Percentiles rank a stretch among this genome's conserved stretches.
These are phyloP conservation scores for Synanthedon formicaeformis DNA, from an alignment of 2,888 invertebrate species.

Conservation along the genomic window DNA sequence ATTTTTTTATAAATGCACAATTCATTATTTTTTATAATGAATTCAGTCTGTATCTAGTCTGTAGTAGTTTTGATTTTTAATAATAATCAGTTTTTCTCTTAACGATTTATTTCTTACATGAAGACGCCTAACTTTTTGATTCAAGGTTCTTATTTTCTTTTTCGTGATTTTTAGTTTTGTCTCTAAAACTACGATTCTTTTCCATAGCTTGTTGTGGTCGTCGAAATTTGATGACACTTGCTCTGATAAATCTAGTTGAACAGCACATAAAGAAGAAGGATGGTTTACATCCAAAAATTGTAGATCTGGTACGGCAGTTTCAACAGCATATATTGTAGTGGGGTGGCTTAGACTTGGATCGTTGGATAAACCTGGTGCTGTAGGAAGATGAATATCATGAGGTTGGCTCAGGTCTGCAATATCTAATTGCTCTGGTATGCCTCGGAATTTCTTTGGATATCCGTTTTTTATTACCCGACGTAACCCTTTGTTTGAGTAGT, in stretches of 20 bases:
- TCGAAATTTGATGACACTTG: conserved; percentile 3
- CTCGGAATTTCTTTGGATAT: conserved; percentile 5
- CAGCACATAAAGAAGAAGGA: conserved; percentile 2
- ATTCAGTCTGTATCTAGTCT: conserved; percentile 4
- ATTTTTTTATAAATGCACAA: too few species aligned
- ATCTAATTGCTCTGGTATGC: conserved; percentile 1
- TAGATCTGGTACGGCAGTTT: not conserved
- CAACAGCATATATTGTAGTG: not conserved
- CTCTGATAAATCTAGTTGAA: conserved; percentile 1
- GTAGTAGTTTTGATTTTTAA: conserved; percentile 7
- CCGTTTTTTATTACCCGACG: conserved; percentile 4
- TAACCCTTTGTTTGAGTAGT: conserved; percentile 4
- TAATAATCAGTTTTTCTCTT: conserved; percentile 4
- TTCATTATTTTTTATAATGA: too few species aligned
- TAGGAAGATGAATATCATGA: not conserved
- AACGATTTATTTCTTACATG: conserved; percentile 6
- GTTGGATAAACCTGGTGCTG: not conserved
- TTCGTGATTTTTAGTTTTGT: conserved; percentile 2
- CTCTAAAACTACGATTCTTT: conserved; percentile 3
- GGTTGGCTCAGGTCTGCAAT: not conserved
- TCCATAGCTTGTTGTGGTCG: conserved; percentile 3
- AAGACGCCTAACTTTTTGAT: conserved; percentile 8
- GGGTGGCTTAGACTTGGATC: not conserved
- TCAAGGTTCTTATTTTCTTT: conserved; percentile 8
- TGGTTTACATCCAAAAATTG: not conserved